Evolutionary conservation across 2,797 vertebrate genomes (phyloP).

Genomic region (Siniperca obscura): DNA sequence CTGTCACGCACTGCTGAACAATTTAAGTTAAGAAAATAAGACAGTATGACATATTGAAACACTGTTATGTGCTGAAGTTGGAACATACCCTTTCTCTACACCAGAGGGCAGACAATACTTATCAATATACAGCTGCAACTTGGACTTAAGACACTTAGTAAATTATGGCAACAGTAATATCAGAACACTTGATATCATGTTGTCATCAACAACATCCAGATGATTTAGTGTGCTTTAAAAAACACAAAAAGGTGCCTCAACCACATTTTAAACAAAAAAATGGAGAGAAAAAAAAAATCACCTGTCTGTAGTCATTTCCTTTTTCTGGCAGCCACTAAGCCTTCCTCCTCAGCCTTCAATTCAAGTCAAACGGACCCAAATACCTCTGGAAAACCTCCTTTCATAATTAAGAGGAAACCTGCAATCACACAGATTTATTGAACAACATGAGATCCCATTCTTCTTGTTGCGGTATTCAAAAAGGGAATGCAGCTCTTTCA

Average conservation of each 20-base stretch:
- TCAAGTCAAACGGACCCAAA: constrained; percentile 35
- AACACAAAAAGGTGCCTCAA: neutral
- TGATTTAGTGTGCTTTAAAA: neutral
- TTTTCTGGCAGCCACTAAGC: neutral
- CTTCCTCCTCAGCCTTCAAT: neutral
- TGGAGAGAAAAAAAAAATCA: neutral
- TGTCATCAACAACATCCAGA: neutral
- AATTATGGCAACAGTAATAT: neutral
- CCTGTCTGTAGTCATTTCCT: neutral
- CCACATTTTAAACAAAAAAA: neutral
- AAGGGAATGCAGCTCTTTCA: neutral
- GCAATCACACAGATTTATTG: constrained; percentile 14
- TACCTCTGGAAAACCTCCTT: constrained; percentile 13
- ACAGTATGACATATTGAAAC: neutral
- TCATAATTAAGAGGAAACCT: constrained; percentile 10
- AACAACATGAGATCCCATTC: constrained; percentile 3
- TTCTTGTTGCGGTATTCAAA: neutral
- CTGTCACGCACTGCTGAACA: neutral
- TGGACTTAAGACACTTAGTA: neutral
- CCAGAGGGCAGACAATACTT: constrained; percentile 65
- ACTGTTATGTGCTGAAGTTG: neutral
- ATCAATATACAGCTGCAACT: neutral
- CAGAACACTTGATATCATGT: neutral
- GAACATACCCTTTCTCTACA: constrained; percentile 28
- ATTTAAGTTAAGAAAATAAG: neutral